Percentiles rank a stretch among this genome's conserved stretches.
These are phyloP conservation scores for Malacosoma neustria DNA, from an alignment of 2,888 invertebrate species.

Conservation along the genomic window DNA sequence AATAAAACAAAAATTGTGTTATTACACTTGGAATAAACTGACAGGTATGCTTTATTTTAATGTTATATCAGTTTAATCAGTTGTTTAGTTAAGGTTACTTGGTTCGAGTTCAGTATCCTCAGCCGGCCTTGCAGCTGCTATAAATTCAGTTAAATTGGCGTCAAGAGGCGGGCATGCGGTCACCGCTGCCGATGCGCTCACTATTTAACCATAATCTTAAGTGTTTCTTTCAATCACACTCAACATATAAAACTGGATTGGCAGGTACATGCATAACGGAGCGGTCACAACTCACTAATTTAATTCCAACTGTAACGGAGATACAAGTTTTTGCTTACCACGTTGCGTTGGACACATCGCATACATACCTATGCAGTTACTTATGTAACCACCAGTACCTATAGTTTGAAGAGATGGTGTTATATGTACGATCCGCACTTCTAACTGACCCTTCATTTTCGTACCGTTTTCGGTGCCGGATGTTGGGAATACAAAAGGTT, in stretches of 20 bases:
- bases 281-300: slow-evolving; percentile 33
- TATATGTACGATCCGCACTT: background rate
- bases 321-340: slow-evolving; percentile 47
- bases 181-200: slow-evolving; percentile 54
- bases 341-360: slow-evolving; percentile 11
- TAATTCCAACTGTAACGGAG: slow-evolving; percentile 49
- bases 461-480: slow-evolving; percentile 16
- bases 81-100: background rate
- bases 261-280: slow-evolving; percentile 24
- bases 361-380: slow-evolving; percentile 1
- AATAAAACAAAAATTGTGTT: no score
- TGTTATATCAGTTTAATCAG: slow-evolving; percentile 3
- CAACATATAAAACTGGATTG: slow-evolving; percentile 42
- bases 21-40: no score
- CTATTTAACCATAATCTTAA: slow-evolving; percentile 32
- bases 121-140: slow-evolving; percentile 64
- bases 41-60: background rate
- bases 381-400: background rate
- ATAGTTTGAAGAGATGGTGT: background rate
- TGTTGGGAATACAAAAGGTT: slow-evolving; percentile 26
- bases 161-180: slow-evolving; percentile 50
- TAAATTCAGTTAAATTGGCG: slow-evolving; percentile 64
- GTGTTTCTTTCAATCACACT: slow-evolving; percentile 18
- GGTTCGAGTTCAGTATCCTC: slow-evolving; percentile 60
- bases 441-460: background rate